Evolutionary conservation across 23 tunicate species (phyloP), one percentile per base, ranked within the genome.

Genomic region (Botrylloides violaceus): DNA sequence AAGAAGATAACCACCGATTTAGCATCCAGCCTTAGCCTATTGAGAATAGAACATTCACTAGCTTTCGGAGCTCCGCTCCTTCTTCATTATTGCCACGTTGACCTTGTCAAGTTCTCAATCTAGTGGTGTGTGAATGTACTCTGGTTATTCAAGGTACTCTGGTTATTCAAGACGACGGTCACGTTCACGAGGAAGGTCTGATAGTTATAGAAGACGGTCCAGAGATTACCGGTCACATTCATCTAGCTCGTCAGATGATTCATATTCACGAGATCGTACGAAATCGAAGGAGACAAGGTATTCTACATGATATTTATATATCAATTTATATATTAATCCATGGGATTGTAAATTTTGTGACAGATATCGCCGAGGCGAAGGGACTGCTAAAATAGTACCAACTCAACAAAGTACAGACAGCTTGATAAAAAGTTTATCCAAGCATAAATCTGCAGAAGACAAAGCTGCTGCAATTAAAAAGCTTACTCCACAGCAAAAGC

Each of bases 401-500:
- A 29, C 70, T 31, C 33, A 22, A 31, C 70, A 63, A 31, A 63
- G 70, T 9, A 63, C 35, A 4, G 70, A 28, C 32, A 63, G 33
- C 33, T 3, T 63, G 7, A 27, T 63, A 4, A 63, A 63, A 31
- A 63, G 35, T 9, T 3, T 63, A 3, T 63, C 70, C 18, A 63
- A 63, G 33, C 32, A 31, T 7, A 31, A 31, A 31, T 27, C 35
- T 15, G 70, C 70, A 19, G 70, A 63, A 9, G 70, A 63, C 4
- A 63, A 63, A 9, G 70, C 70, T 19, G 70, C 70, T 31, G 70
- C 70, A 3, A 7, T 63, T 4, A 26, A 63, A 34, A 79, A 83
- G 68, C 60, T 83, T 2, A 90, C 97, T 2, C 97, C 97, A 18
- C 97, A 90, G 64, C 92, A 90, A 79, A 83, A 62, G 59, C 77